Percentiles rank a stretch among this genome's conserved stretches.
phyloP scores from a whole-genome alignment of 2,888 invertebrate genomes.

The Zeuzera pyrina region DNA sequence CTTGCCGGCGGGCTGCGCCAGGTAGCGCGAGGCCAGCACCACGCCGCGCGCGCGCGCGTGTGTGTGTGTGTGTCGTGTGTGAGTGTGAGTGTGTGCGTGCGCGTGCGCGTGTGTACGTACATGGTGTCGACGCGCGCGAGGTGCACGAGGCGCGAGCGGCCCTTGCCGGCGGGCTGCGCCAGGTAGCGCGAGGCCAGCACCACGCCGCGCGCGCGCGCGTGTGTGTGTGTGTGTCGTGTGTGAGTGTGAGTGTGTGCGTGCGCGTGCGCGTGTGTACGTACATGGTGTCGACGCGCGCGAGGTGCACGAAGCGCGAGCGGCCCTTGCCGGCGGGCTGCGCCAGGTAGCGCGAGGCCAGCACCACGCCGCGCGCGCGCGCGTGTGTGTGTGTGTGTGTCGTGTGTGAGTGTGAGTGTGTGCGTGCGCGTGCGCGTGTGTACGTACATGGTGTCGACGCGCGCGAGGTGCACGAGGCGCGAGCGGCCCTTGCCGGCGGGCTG shows the following conservation, averaged over 20 bases:
- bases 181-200: constrained; percentile 93
- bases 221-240: too few species aligned
- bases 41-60: constrained; percentile 89
- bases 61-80: too few species aligned
- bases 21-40: constrained; percentile 91
- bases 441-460: constrained; percentile 93
- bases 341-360: constrained; percentile 85
- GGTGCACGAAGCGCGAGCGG: constrained; percentile 83
- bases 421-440: too few species aligned
- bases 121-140: constrained; percentile 92
- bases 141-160: constrained; percentile 90
- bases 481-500: constrained; percentile 94
- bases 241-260: too few species aligned
- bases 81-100: too few species aligned
- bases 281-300: constrained; percentile 34
- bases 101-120: too few species aligned
- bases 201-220: constrained; percentile 87
- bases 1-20: constrained; percentile 95
- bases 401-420: too few species aligned
- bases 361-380: constrained; percentile 62
- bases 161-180: constrained; percentile 94
- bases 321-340: constrained; percentile 91
- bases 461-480: constrained; percentile 90
- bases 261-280: too few species aligned
- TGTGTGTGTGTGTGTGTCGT: too few species aligned